Base-by-base conservation (phyloP, 2,113 vertebrate genomes). In the Eupsittula cactorum region DNA sequence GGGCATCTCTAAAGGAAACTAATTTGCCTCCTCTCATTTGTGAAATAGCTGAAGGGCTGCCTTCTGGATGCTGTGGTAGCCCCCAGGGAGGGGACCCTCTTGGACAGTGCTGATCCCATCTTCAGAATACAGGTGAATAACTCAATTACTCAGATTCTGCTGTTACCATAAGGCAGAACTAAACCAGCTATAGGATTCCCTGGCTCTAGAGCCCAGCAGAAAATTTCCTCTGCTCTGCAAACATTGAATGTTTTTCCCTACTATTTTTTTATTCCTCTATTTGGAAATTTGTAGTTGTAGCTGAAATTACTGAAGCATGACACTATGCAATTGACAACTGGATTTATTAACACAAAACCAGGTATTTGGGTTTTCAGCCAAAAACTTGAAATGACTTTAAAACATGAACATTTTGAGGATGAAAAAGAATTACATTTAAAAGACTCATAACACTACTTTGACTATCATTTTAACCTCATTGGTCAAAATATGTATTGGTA, bases 21-120 rank as follows among this genome's bases (percentile, higher is more conserved):
- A 27, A 53, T n/a, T 86, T 1, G 0, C 11, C 68, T 78, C 25
- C 44, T 67, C 28, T 44, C 33, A 29, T 0, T 0, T 18, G 29
- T 33, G 50, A 78, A 81, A 64, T 13, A 24, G 18, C 28, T 70
- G 67, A 82, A 70, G 42, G 37, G n/a, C 10, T 80, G 35, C 33
- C 33, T 49, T 63, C 59, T 49, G 0, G 0, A 25, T 37, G 62
- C 27, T 13, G 6, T 2, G 57, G 41, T 9, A 49, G n/a, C 10
- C 17, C 39, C 27, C 21, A 33, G 13, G 73, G 8, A 57, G 15
- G 33, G 8, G 11, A 86, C 6, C 41, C 39, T 24, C 73, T 50
- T 11, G 64, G 49, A 39, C 24, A 13, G 47, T 1, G 0, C 1
- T 59, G 64, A 71, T 83, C 42, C 20, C 42, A 42, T 42, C 67